A percentile compares a stretch with the other conserved stretches of the same genome.
phyloP scores from a whole-genome alignment of 2,797 vertebrate genomes.

The Helostoma temminkii region DNA sequence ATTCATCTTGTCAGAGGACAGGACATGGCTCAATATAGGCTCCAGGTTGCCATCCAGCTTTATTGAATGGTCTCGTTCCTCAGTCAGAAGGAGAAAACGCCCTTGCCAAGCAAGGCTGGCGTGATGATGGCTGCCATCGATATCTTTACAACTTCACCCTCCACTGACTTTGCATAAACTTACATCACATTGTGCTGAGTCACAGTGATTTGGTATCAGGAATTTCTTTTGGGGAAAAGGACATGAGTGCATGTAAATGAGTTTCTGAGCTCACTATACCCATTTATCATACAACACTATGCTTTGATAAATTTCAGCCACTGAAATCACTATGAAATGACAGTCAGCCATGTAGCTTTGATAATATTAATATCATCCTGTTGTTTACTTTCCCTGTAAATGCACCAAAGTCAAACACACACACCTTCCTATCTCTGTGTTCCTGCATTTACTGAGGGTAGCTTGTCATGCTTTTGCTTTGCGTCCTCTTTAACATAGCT shows the following conservation, averaged over 20 bases:
- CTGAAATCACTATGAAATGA: conserved; percentile 2
- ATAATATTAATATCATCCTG: conserved; percentile 16
- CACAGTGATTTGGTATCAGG: conserved; percentile 30
- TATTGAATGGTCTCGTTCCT: conserved; percentile 61
- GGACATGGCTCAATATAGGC: conserved; percentile 66
- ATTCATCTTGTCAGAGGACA: conserved; percentile 67
- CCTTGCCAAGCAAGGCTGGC: conserved; percentile 68
- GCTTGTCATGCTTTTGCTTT: conserved; percentile 41
- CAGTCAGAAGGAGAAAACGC: conserved; percentile 33
- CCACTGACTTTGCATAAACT: conserved; percentile 60
- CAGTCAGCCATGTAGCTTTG: not conserved
- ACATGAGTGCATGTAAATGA: not conserved
- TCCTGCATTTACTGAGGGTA: conserved; percentile 18
- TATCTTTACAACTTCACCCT: conserved; percentile 74
- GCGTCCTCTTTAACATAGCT: conserved; percentile 37
- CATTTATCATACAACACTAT: conserved; percentile 12
- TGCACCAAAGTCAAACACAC: conserved; percentile 18
- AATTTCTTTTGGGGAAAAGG: conserved; percentile 23
- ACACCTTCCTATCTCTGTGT: conserved; percentile 1
- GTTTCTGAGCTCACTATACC: not conserved
- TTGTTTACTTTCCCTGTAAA: conserved; percentile 13
- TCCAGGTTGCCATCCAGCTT: conserved; percentile 59
- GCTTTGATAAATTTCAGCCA: conserved; percentile 3
- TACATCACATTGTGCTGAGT: conserved; percentile 60
- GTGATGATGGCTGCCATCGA: conserved; percentile 39